Conservation (phyloP, 2,113 vertebrate genomes). For the Neotragus moschatus region DNA sequence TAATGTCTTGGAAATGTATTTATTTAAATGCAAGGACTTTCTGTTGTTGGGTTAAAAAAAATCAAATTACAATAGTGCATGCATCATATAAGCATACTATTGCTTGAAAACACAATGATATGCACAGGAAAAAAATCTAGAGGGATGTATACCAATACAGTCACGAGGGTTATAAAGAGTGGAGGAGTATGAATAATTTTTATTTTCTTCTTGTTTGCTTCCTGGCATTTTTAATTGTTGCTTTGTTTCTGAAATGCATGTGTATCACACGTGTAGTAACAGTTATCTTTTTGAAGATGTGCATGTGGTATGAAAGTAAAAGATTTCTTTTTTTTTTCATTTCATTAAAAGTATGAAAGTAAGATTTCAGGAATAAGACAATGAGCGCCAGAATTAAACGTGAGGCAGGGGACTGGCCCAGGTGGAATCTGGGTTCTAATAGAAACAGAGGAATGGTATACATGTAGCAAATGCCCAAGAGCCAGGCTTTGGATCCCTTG, state of each 20-base stretch:
- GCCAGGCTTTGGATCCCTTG: not conserved
- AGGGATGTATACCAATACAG: not conserved
- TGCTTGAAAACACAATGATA: not conserved
- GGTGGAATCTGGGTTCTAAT: rapidly evolving
- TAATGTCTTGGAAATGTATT: not conserved
- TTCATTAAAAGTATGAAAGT: not conserved
- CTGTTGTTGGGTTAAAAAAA: not conserved
- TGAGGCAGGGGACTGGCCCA: rapidly evolving
- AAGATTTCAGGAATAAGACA: not conserved
- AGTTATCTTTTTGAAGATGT: not conserved
- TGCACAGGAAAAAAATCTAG: not conserved
- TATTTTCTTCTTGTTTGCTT: not conserved
- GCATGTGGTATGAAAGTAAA: not conserved
- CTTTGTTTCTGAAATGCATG: not conserved
- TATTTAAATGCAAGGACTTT: constrained; percentile 12
- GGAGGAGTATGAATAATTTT: not conserved
- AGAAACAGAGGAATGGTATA: rapidly evolving
- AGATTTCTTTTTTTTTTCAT: not conserved
- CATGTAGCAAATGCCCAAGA: not conserved
- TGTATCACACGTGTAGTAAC: not conserved
- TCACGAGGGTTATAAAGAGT: not conserved
- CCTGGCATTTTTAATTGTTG: not conserved
- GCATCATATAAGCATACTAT: not conserved
- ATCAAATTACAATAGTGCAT: not conserved
- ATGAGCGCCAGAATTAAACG: not conserved